phyloP scores from a whole-genome alignment of 2,113 vertebrate species.

The Nibea coibor region DNA sequence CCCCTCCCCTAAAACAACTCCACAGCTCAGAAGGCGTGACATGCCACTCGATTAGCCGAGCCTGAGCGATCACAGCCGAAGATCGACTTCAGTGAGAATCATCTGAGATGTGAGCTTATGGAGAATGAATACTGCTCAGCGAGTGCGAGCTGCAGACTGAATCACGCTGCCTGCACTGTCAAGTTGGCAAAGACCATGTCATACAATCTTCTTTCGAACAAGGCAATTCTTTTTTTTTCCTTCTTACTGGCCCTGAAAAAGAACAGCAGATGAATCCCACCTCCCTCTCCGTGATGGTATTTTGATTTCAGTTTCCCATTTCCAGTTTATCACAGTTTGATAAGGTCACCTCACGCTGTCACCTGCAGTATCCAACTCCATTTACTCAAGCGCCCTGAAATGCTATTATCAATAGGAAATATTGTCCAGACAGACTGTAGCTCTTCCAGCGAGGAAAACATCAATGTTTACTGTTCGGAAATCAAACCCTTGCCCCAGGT shows the following conservation, averaged over 20 bases:
- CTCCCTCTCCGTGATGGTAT: slow-evolving; percentile 73
- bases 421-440: slow-evolving; percentile 77
- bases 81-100: slow-evolving; percentile 20
- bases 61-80: slow-evolving; percentile 36
- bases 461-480: slow-evolving; percentile 79
- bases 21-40: slow-evolving; percentile 39
- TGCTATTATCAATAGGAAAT: slow-evolving; percentile 86
- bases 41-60: slow-evolving; percentile 41
- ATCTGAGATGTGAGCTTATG: not conserved
- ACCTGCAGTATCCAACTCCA: slow-evolving; percentile 84
- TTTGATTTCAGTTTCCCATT: slow-evolving; percentile 86
- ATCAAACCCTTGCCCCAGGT: slow-evolving; percentile 72
- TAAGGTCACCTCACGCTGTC: slow-evolving; percentile 85
- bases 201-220: slow-evolving; percentile 68
- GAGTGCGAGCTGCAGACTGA: slow-evolving; percentile 17
- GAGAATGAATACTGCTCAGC: slow-evolving; percentile 9
- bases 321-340: slow-evolving; percentile 87
- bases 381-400: slow-evolving; percentile 81
- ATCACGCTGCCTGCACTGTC: slow-evolving; percentile 46
- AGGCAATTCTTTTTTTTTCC: slow-evolving; percentile 61
- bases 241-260: slow-evolving; percentile 35
- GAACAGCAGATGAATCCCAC: slow-evolving; percentile 68
- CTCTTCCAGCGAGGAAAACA: slow-evolving; percentile 73
- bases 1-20: slow-evolving; percentile 37
- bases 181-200: slow-evolving; percentile 59